Base-by-base conservation (phyloP, 2,113 vertebrate species). In the Phalacrocorax brasilianus region DNA sequence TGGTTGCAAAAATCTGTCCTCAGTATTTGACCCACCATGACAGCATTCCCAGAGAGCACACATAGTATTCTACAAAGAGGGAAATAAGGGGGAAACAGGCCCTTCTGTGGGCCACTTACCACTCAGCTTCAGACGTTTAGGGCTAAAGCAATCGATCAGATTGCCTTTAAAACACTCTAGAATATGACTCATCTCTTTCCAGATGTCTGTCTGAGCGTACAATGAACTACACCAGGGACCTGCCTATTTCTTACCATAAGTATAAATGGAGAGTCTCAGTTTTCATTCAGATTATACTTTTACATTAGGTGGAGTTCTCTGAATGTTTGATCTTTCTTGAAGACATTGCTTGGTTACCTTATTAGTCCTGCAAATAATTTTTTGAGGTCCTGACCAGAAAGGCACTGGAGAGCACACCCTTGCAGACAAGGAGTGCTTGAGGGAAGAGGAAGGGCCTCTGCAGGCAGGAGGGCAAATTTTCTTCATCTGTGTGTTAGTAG, bases 381-480 rank as follows among this genome's bases (percentile, higher is more conserved):
- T 74, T 91, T 32, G 23, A 50, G 19, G 14, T 50, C 42, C 21
- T 66, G 14, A 28, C 26, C 68, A 52, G 32, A 59, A 21, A 38
- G 26, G 23, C 4, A 4, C 14, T 20, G 8, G 7, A 19, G 44
- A 88, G 3, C 1, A 0, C 16, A 7, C 28, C 24, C 33, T 52
- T 55, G 12, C n/a, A 93, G 49, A 8, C 6, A 70, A 56, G 30
- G 16, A 56, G n/a, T 27, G 5, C 20, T 85, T 50, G 0, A 0
- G 65, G 42, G 6, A 74, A 79, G 32, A 72, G 5, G 10, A 71
- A 56, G 15, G 33, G 4, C 8, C 11, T 59, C 15, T 67, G 26
- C 22, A 71, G 11, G 5, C 47, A 70, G 4, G 28, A 63, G 8
- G 9, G 3, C 22, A 22, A 65, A 3, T 15, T 58, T 65, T 58